These are phyloP conservation scores for Apotomis betuletana DNA, from an alignment of 2,888 invertebrate species.

Conservation along the genomic window DNA sequence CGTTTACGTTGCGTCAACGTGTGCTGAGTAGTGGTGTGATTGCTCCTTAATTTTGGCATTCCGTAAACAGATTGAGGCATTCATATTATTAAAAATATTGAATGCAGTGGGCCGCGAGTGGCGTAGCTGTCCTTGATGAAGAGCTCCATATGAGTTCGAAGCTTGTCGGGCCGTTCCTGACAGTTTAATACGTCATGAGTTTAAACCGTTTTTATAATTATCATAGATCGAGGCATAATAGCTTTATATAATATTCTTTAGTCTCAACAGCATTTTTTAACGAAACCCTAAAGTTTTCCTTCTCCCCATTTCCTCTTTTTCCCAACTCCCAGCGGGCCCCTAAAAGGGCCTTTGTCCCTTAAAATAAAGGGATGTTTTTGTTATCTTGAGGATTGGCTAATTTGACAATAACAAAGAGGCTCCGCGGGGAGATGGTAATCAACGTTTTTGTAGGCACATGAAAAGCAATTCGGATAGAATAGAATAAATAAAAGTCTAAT, in stretches of 20 bases:
- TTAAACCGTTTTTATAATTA: no score
- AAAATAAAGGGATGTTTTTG: constrained; percentile 80
- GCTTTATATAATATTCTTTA: background rate
- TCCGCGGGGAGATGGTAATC: constrained; percentile 79
- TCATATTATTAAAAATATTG: no score
- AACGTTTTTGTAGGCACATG: constrained; percentile 67
- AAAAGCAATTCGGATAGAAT: constrained; percentile 59
- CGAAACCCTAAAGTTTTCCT: constrained; percentile 4
- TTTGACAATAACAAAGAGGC: constrained; percentile 83
- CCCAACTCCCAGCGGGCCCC: constrained; percentile 9
- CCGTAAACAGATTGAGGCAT: no score
- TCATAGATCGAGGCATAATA: no score
- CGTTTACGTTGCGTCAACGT: no score
- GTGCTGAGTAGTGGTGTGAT: no score
- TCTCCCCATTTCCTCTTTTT: background rate
- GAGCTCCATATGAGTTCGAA: no score
- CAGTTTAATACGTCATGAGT: no score
- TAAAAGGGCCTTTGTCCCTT: constrained; percentile 74
- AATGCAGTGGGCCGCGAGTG: no score
- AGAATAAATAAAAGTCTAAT: constrained; percentile 57
- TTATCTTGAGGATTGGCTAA: constrained; percentile 84
- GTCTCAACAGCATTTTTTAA: background rate
- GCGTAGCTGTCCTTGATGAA: no score
- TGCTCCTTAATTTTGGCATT: no score
- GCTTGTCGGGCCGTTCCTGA: no score